Evolutionary conservation across 92 coral and sea anemone species (phyloP).

Genomic region (Siderastrea siderea): DNA sequence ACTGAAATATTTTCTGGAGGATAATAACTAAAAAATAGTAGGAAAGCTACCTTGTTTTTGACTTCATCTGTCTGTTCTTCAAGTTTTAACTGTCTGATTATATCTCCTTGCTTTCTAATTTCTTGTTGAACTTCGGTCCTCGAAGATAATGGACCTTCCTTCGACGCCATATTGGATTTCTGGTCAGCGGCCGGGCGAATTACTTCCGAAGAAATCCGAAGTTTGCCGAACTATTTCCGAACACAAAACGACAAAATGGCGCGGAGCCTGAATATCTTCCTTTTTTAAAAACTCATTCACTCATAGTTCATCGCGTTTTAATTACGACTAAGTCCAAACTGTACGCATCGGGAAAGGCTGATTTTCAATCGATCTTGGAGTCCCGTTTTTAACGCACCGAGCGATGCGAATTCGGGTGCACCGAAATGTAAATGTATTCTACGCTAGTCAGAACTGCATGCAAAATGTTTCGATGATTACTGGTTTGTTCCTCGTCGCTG

Average conservation of each 20-base stretch:
- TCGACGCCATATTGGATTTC: constrained; percentile 83
- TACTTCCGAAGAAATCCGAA: constrained; percentile 13
- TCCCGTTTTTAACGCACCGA: not conserved
- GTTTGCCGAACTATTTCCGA: not conserved
- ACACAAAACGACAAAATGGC: not conserved
- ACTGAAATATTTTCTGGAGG: no score
- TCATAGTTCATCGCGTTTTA: no score
- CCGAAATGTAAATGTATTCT: no score
- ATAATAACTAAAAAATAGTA: not conserved
- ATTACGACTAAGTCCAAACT: no score
- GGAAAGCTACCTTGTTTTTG: constrained; percentile 85
- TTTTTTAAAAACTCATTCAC: no score
- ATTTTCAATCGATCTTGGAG: not conserved
- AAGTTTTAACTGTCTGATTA: constrained; percentile 81
- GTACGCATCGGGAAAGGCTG: not conserved
- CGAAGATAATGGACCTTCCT: constrained; percentile 28
- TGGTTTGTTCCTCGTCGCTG: constrained; percentile 15
- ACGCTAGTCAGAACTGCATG: not conserved
- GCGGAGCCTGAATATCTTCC: not conserved
- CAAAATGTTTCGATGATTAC: not conserved
- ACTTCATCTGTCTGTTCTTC: constrained; percentile 94
- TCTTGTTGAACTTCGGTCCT: constrained; percentile 88
- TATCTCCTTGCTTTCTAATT: constrained; percentile 83
- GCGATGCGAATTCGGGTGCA: no score
- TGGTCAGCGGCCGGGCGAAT: constrained; percentile 50